These are phyloP conservation scores for Laupala kohalensis DNA, from an alignment of 1,140 invertebrate genomes.

Conservation along the genomic window DNA sequence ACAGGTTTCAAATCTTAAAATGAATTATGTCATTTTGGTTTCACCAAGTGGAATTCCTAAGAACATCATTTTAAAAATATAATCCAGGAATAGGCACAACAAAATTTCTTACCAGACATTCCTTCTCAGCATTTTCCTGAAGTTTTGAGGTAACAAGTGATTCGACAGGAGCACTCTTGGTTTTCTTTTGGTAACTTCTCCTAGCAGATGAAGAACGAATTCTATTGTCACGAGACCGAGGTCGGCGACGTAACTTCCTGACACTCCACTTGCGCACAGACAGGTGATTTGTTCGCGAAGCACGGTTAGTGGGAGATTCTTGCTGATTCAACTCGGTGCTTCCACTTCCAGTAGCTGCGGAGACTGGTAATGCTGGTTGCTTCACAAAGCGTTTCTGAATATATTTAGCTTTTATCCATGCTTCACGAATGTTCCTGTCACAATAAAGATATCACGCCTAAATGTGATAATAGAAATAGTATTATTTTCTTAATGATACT, in stretches of 20 bases:
- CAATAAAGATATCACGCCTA: conserved; percentile 13
- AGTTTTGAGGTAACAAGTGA: neutral
- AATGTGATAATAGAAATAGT: too few relatives aligned
- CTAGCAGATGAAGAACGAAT: conserved; percentile 2
- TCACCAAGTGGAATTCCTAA: too few relatives aligned
- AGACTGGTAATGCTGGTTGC: conserved; percentile 22
- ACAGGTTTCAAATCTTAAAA: too few relatives aligned
- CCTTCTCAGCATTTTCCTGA: neutral
- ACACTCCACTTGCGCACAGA: conserved; percentile 49
- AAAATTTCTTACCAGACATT: neutral
- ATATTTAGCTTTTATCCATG: conserved; percentile 68
- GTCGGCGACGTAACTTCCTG: conserved; percentile 41
- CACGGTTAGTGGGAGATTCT: conserved; percentile 19
- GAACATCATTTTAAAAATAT: too few relatives aligned
- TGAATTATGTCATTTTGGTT: too few relatives aligned
- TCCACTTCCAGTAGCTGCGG: conserved; percentile 12
- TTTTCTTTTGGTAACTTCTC: neutral
- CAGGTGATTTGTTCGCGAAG: conserved; percentile 16
- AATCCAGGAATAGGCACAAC: too few relatives aligned
- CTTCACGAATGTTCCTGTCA: conserved; percentile 47
- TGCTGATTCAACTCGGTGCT: conserved; percentile 19
- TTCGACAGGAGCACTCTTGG: neutral
- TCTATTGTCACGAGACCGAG: conserved; percentile 30
- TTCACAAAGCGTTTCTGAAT: conserved; percentile 48
- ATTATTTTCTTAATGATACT: too few relatives aligned